Evolutionary conservation across 2,888 invertebrate species (phyloP).

Genomic region (Aleiodes alternator): DNA sequence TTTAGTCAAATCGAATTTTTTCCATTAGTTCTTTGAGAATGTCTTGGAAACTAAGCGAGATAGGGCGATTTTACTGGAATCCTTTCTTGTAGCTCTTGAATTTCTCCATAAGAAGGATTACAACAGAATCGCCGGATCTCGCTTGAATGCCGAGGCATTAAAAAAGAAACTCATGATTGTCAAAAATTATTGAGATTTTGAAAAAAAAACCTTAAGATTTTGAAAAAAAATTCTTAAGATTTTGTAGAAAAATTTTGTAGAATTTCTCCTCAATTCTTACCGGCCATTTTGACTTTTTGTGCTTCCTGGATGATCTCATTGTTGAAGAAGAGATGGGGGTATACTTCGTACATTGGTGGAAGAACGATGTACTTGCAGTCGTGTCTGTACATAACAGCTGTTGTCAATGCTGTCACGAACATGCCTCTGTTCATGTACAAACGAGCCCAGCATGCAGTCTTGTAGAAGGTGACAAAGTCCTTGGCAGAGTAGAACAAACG

Average conservation of each 20-base stretch:
- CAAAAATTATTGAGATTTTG: too few relatives aligned
- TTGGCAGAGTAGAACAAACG: constrained; percentile 83
- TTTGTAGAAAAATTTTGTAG: too few relatives aligned
- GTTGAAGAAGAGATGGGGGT: constrained; percentile 84
- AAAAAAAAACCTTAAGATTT: too few relatives aligned
- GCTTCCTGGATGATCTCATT: constrained; percentile 82
- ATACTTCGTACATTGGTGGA: constrained; percentile 85
- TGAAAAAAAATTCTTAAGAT: too few relatives aligned
- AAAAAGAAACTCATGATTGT: too few relatives aligned
- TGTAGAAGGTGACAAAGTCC: constrained; percentile 84
- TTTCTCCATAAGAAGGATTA: not conserved
- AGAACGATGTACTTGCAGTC: constrained; percentile 81
- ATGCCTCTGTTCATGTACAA: constrained; percentile 82
- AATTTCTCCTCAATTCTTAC: constrained; percentile 52
- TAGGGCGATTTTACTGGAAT: too few relatives aligned
- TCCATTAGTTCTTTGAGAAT: too few relatives aligned
- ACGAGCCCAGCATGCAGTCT: constrained; percentile 83
- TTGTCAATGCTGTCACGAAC: constrained; percentile 81
- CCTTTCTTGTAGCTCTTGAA: too few relatives aligned
- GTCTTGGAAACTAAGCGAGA: too few relatives aligned
- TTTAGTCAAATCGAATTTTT: too few relatives aligned
- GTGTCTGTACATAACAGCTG: constrained; percentile 81
- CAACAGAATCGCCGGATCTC: too few relatives aligned
- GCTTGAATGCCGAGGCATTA: too few relatives aligned
- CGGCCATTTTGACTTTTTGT: constrained; percentile 77